Evolutionary conservation across 2,797 vertebrate species (phyloP).

Genomic region (Botia almorhae): DNA sequence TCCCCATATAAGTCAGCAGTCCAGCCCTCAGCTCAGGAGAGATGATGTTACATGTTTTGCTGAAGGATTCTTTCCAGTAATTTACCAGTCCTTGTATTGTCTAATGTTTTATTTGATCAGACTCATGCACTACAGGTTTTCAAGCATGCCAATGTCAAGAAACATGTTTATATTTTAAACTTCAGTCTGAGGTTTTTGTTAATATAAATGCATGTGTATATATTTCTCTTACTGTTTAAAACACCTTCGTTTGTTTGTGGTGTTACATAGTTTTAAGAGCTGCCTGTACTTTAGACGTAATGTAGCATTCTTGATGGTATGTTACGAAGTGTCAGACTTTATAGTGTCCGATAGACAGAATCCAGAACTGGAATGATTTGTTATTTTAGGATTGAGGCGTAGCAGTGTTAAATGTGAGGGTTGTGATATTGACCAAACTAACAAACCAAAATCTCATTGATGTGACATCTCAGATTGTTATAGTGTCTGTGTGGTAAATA

Average conservation of each 20-base stretch:
- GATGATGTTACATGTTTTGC: not conserved
- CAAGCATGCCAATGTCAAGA: constrained; percentile 9
- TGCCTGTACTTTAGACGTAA: not conserved
- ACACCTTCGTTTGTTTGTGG: no score
- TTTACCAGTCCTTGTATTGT: not conserved
- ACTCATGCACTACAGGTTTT: not conserved
- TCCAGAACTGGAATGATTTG: constrained; percentile 52
- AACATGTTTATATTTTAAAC: constrained; percentile 22
- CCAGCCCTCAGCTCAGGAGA: constrained; percentile 14
- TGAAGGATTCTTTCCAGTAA: not conserved
- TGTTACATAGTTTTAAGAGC: not conserved
- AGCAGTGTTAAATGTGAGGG: not conserved
- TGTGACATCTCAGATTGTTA: not conserved
- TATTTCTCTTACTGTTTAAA: not conserved
- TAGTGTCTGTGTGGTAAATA: not conserved
- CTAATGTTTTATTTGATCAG: not conserved
- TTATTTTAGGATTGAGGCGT: constrained; percentile 11
- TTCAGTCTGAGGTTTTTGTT: constrained; percentile 15
- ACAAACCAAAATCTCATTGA: constrained; percentile 15
- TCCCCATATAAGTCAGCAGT: constrained; percentile 18
- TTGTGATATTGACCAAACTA: constrained; percentile 11
- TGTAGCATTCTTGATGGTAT: constrained; percentile 6
- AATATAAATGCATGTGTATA: constrained; percentile 17
- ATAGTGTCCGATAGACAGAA: not conserved
- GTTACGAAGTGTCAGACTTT: not conserved